Base-by-base conservation (phyloP, 2,888 invertebrate genomes). In the Willowsia nigromaculata region DNA sequence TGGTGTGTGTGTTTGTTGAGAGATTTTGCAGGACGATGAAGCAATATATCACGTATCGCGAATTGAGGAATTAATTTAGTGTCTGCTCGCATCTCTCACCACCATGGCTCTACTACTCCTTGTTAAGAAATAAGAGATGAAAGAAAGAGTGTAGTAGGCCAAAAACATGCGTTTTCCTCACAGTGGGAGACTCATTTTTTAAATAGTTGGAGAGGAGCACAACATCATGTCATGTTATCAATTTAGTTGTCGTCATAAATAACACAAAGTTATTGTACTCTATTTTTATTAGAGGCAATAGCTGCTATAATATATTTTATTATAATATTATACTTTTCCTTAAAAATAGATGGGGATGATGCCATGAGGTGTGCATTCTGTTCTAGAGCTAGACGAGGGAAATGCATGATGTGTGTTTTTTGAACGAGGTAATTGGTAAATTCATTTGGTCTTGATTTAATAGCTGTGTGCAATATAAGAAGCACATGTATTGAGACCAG, bases 11-110 rank as follows among this genome's bases (percentile, higher is more conserved):
- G 15, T 40, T 40, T n/a, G 59, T 68, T 84, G 56, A 78, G 78
- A 65, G 85, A 85, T 85, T 84, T 85, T 85, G 78, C 40, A 74
- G 47, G 62, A 65, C 43, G 85, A 85, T 85, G 85, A 85, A 78
- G 85, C 85, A 78, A 85, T 85, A 85, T 85, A 85, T 85, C 85
- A 85, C 78, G 33, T 78, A 53, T 53, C n/a, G 53, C 27, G 18
- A 78, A 78, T 78, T 78, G 53, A 78, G 78, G 78, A 78, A 78
- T 78, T 33, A 78, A 78, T 78, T 74, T 53, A 37, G 53, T 18
- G 53, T 78, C 18, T 25, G 22, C n/a, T 11, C 27, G 9, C 9
- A 30, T 62, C 15, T 13, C 30, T n/a, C n/a, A n/a, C n/a, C n/a
- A n/a, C n/a, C 30, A 62, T 62, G 7, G 11, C 30, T 13, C 5